Percentiles rank a stretch among this genome's conserved stretches.
Conservation (phyloP, 2,113 vertebrate genomes). For the Pyrgilauda ruficollis region DNA sequence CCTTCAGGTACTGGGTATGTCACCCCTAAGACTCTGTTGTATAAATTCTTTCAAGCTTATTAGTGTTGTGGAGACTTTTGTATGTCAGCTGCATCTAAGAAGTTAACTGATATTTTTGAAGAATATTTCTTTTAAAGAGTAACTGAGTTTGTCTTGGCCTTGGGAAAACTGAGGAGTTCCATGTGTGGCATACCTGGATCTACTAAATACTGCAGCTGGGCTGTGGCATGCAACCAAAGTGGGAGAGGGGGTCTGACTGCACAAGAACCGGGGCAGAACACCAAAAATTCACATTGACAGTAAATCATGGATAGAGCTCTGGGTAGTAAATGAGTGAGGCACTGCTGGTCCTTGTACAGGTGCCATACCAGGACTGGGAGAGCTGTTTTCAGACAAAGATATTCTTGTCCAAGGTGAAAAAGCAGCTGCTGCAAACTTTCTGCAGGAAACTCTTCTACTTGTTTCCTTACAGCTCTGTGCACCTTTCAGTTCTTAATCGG, state of each 20-base stretch:
- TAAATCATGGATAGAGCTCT: background rate
- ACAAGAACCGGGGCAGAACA: accelerated
- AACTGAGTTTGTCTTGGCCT: background rate
- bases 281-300: accelerated
- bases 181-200: background rate
- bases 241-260: background rate
- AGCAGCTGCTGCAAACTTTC: background rate
- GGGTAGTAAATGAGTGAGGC: background rate
- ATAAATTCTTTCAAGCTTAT: background rate
- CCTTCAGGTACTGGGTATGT: background rate
- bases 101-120: background rate
- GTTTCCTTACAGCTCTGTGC: background rate
- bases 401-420: background rate
- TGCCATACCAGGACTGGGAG: background rate
- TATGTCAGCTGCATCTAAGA: background rate
- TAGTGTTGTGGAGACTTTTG: background rate
- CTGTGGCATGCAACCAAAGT: accelerated
- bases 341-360: background rate
- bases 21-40: background rate
- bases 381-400: background rate
- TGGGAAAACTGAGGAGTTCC: background rate
- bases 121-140: background rate
- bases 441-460: background rate
- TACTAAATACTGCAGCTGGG: background rate
- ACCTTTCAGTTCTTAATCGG: background rate